Base-by-base conservation (phyloP, 2,888 invertebrate genomes). In the Leucoma salicis region DNA sequence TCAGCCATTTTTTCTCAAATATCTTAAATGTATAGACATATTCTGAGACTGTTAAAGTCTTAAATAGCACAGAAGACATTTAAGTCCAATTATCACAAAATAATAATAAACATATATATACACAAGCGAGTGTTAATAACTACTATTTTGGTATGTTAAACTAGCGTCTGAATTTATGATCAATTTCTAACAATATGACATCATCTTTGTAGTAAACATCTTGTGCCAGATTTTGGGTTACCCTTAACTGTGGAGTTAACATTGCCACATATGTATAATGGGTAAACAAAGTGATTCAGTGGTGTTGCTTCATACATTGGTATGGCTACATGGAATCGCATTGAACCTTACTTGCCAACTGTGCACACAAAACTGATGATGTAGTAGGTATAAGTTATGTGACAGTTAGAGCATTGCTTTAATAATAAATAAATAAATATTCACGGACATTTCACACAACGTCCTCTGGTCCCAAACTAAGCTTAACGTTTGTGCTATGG, bases 231-330 rank as follows among this genome's bases (percentile, higher is more conserved):
- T 66, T 63, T 50, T 58, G 49, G 65, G 58, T 59, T 61, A 65
- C 63, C 65, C 65, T 66, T 56, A 63, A 45, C 49, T 49, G 31
- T 46, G 32, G 58, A 53, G 59, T 44, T 61, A 59, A 59, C 32
- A 53, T 62, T 54, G 41, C 53, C 53, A 57, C 52, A 46, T 52
- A 37, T 61, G 57, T 63, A 56, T 46, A 46, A 37, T 31, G 66
- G 57, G 67, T 69, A 74, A 74, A 80, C 71, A 73, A 42, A 46
- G 62, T 86, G 86, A 87, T 68, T 87, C 86, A 87, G 70, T 66
- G 58, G 43, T 56, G 63, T 74, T 72, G 68, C 65, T 65, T 64
- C 66, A 76, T 66, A 66, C 69, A 61, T 60, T 64, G 65, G 66
- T 53, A 65, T 59, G 57, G 49, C 54, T 60, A 63, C 70, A 74